Conservation (phyloP, 2,113 vertebrate species). For the Tylochromis polylepis region DNA sequence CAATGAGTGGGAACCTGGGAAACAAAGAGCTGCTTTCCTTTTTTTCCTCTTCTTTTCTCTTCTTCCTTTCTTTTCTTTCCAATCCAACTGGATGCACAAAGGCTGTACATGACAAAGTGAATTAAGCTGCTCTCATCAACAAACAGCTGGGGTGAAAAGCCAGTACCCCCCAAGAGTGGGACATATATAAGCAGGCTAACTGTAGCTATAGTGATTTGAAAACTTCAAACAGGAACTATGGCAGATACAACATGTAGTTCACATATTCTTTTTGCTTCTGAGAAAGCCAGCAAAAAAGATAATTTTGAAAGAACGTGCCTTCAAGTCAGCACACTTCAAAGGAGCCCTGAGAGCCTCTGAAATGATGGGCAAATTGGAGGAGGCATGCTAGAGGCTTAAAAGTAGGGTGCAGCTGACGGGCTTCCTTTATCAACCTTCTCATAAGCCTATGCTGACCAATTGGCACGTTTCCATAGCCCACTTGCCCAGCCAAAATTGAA, state of each 20-base stretch:
- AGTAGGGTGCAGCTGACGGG: background rate
- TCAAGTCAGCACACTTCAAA: background rate
- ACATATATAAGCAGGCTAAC: background rate
- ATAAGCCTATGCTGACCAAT: background rate
- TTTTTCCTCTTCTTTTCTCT: background rate
- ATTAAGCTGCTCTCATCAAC: background rate
- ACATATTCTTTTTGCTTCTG: background rate
- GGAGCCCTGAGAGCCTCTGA: background rate
- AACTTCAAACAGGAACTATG: background rate
- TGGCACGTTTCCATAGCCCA: background rate
- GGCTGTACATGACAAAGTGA: background rate
- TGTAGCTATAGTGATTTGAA: background rate
- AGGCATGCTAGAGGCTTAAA: background rate
- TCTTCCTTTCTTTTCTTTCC: background rate
- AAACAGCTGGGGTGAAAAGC: background rate
- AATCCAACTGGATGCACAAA: background rate
- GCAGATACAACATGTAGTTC: background rate
- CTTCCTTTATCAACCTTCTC: background rate
- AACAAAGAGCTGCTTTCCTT: background rate
- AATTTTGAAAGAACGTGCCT: background rate
- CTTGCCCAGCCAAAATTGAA: background rate
- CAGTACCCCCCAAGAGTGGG: background rate
- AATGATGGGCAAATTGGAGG: background rate
- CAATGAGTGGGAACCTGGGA: background rate
- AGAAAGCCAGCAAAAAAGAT: background rate